Evolutionary conservation across 2,888 invertebrate species (phyloP).

Genomic region (Ommatoiulus sabulosus): DNA sequence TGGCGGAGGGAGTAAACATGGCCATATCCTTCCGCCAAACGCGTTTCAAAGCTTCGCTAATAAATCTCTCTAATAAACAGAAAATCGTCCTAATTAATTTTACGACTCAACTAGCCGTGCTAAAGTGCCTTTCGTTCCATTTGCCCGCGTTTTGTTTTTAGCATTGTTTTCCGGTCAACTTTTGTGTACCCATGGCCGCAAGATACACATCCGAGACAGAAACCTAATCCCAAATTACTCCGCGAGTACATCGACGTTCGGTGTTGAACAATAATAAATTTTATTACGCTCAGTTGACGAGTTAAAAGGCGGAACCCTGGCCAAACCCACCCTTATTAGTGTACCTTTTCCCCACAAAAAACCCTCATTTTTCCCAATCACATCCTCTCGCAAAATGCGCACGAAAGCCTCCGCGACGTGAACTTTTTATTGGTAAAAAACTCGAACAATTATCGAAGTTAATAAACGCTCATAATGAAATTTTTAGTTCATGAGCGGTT

Average conservation of each 20-base stretch:
- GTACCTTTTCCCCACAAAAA: background rate
- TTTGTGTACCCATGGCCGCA: background rate
- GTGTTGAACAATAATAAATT: constrained; percentile 22
- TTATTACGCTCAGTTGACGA: constrained; percentile 34
- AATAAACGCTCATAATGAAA: constrained; percentile 8
- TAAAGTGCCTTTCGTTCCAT: constrained; percentile 25
- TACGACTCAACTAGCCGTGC: constrained; percentile 27
- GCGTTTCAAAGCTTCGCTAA: background rate
- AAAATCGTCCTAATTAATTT: constrained; percentile 27
- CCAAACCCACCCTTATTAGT: background rate
- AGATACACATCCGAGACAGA: background rate
- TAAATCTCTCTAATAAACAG: background rate
- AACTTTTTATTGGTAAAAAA: constrained; percentile 13
- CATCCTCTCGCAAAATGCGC: background rate
- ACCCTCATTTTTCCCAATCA: background rate
- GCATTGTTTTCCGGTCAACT: background rate
- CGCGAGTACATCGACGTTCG: background rate
- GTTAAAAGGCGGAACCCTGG: constrained; percentile 34
- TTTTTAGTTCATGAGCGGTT: background rate
- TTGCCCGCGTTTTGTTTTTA: background rate
- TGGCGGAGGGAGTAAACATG: background rate
- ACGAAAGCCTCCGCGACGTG: background rate
- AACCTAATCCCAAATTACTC: background rate
- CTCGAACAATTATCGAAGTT: constrained; percentile 11
- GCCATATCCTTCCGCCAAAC: background rate